Conservation (phyloP, 1,140 invertebrate genomes). For the Bombus vancouverensis region DNA sequence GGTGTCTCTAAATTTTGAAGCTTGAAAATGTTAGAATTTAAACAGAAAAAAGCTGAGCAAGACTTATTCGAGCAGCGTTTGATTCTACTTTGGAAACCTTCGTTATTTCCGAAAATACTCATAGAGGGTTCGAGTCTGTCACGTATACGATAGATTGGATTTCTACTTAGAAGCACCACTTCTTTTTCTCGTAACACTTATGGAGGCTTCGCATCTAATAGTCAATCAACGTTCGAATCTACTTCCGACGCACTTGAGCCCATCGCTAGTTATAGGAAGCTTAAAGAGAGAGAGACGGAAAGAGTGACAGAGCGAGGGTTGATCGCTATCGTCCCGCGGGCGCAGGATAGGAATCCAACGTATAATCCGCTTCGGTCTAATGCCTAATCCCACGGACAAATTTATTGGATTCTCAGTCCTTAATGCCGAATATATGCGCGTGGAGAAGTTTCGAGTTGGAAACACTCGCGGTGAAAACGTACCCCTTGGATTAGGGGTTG, state of each 20-base stretch:
- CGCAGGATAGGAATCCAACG: constrained; percentile 44
- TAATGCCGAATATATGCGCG: constrained; percentile 54
- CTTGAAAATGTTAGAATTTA: no score
- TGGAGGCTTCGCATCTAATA: not conserved
- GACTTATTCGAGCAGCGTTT: no score
- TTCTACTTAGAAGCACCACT: no score
- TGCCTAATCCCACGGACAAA: constrained; percentile 64
- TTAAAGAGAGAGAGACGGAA: not conserved
- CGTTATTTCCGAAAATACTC: no score
- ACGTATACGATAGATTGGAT: no score
- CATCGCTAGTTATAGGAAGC: not conserved
- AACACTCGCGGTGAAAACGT: constrained; percentile 44
- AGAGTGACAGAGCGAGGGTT: not conserved
- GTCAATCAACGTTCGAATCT: not conserved
- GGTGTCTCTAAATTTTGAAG: no score
- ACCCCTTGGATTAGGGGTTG: constrained; percentile 33
- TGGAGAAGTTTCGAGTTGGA: constrained; percentile 47
- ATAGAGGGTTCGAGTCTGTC: no score
- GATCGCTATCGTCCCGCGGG: constrained; percentile 56
- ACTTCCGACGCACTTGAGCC: not conserved
- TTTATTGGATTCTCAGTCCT: constrained; percentile 62
- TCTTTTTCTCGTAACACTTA: not conserved
- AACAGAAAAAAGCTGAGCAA: no score
- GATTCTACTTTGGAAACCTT: no score
- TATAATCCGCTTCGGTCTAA: constrained; percentile 61